Conservation (phyloP, 1,140 invertebrate species). For the Aphidius ervi region DNA sequence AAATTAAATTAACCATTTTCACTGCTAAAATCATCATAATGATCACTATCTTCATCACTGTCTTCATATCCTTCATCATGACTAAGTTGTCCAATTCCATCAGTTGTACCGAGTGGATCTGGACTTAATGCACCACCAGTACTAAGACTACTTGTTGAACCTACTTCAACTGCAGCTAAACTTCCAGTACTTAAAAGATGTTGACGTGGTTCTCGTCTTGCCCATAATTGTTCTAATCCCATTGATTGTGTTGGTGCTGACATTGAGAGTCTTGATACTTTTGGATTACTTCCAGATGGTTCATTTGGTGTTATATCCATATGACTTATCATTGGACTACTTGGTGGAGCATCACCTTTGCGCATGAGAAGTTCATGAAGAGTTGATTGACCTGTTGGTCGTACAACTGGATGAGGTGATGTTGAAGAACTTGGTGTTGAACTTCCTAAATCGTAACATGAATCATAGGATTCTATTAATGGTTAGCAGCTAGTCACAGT, state of each 20-base stretch:
- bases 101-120: slow-evolving; percentile 58
- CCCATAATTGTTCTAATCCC: slow-evolving; percentile 79
- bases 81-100: slow-evolving; percentile 76
- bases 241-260: slow-evolving; percentile 75
- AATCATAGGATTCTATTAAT: slow-evolving; percentile 19
- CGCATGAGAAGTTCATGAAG: slow-evolving; percentile 68
- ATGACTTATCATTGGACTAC: slow-evolving; percentile 40
- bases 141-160: slow-evolving; percentile 81
- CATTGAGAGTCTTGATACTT: slow-evolving; percentile 68
- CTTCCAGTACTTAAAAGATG: slow-evolving; percentile 84
- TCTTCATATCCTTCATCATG: slow-evolving; percentile 74
- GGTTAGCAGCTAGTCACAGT: background rate
- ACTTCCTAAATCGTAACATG: slow-evolving; percentile 37
- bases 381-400: slow-evolving; percentile 45
- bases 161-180: slow-evolving; percentile 67
- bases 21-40: slow-evolving; percentile 80
- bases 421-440: slow-evolving; percentile 50
- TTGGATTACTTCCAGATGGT: slow-evolving; percentile 45
- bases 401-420: slow-evolving; percentile 40
- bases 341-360: slow-evolving; percentile 51
- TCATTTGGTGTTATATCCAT: slow-evolving; percentile 43
- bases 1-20: slow-evolving; percentile 61
- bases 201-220: slow-evolving; percentile 75
- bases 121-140: slow-evolving; percentile 80
- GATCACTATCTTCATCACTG: slow-evolving; percentile 74